These are phyloP conservation scores for Apostichopus californicus DNA, from an alignment of 35 echinoderm and acorn worm species.

Conservation along the genomic window DNA sequence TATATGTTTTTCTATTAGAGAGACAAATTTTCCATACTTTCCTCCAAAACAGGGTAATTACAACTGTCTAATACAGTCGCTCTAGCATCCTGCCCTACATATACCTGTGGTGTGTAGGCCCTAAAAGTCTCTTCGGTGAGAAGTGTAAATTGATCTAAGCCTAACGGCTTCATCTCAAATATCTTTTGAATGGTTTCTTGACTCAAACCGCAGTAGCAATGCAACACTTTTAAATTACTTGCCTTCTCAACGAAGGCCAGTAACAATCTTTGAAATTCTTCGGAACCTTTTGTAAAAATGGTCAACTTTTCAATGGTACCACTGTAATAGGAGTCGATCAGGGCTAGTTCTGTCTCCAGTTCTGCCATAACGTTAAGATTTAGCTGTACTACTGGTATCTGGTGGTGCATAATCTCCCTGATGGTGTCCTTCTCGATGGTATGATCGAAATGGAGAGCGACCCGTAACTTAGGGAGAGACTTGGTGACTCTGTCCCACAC, in stretches of 20 bases:
- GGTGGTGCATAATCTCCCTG: constrained; percentile 73
- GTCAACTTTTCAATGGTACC: constrained; percentile 77
- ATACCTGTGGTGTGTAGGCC: background rate
- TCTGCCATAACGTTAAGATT: constrained; percentile 70
- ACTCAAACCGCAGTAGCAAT: constrained; percentile 91
- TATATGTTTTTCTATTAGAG: background rate
- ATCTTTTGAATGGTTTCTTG: constrained; percentile 49
- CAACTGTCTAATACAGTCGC: constrained; percentile 28
- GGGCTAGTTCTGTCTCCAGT: constrained; percentile 70
- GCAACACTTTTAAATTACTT: constrained; percentile 61
- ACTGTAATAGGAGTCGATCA: constrained; percentile 66
- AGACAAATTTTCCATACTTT: background rate
- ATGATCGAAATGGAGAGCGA: constrained; percentile 88
- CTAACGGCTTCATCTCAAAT: constrained; percentile 13
- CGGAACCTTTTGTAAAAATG: constrained; percentile 73
- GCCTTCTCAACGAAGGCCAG: constrained; percentile 69
- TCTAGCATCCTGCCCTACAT: constrained; percentile 31
- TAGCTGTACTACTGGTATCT: constrained; percentile 77
- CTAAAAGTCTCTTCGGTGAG: constrained; percentile 35
- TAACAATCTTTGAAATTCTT: constrained; percentile 66
- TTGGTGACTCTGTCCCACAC: constrained; percentile 74
- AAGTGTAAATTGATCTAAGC: constrained; percentile 36
- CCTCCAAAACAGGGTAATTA: constrained; percentile 21
- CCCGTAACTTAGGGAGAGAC: constrained; percentile 61
- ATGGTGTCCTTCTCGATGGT: constrained; percentile 88